Conservation (phyloP, 2,797 vertebrate genomes). For the Parauchenoglanis ngamensis region DNA sequence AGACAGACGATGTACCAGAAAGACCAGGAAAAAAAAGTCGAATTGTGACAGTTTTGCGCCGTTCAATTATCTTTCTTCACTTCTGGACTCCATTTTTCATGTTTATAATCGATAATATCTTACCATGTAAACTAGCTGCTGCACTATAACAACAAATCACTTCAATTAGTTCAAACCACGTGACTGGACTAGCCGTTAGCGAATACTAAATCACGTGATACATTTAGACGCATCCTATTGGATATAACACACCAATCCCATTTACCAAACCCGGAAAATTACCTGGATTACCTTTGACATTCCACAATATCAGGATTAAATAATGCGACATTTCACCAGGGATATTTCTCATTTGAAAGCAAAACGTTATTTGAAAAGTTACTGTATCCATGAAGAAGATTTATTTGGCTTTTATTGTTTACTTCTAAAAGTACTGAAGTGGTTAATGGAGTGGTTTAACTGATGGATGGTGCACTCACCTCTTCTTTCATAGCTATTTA, state of each 20-base stretch:
- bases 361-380: neutral
- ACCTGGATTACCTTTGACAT: neutral
- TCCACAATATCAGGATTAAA: neutral
- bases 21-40: neutral
- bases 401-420: neutral
- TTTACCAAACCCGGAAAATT: neutral
- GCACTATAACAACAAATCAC: neutral
- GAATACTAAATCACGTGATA: neutral
- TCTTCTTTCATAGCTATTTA: neutral
- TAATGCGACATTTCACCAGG: neutral
- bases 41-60: neutral
- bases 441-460: neutral
- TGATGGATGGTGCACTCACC: neutral
- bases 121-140: neutral
- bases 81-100: neutral
- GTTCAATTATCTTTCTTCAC: neutral
- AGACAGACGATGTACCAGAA: neutral
- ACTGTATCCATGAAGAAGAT: neutral
- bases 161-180: neutral
- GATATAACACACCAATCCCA: neutral
- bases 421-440: neutral
- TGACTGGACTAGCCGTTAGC: neutral
- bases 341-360: neutral
- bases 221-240: neutral
- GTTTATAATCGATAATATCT: neutral